Conservation (phyloP, 2,888 invertebrate species). For the Tinea trinotella region DNA sequence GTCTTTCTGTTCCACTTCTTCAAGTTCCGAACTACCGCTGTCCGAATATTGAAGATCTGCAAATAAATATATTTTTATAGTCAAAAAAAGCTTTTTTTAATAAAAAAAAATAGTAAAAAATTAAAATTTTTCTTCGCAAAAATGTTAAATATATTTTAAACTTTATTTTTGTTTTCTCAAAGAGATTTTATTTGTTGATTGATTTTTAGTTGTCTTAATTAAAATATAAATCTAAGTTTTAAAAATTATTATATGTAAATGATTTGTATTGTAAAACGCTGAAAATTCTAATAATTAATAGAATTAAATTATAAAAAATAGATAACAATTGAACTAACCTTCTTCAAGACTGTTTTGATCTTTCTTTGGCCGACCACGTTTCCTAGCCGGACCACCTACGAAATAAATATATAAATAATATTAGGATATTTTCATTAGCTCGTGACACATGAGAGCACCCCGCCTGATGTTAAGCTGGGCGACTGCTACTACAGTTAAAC, state of each 20-base stretch:
- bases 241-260: too few relatives aligned
- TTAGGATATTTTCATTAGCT: too few relatives aligned
- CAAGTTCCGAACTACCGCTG: constrained; percentile 63
- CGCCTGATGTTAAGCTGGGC: too few relatives aligned
- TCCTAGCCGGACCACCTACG: constrained; percentile 52
- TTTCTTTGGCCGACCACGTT: constrained; percentile 57
- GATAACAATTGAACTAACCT: constrained; percentile 56
- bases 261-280: background rate
- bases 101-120: background rate
- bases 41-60: constrained; percentile 66
- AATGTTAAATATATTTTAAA: too few relatives aligned
- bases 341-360: constrained; percentile 82
- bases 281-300: background rate
- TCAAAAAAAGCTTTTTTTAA: constrained; percentile 1
- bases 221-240: background rate
- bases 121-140: background rate
- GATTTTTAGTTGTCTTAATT: too few relatives aligned
- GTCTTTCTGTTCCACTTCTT: constrained; percentile 75
- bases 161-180: too few relatives aligned
- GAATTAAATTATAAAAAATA: background rate
- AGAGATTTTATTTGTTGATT: too few relatives aligned
- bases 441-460: too few relatives aligned
- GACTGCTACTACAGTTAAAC: too few relatives aligned
- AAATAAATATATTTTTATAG: constrained; percentile 21
- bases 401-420: too few relatives aligned